Evolutionary conservation across 2,113 vertebrate genomes (phyloP).

Genomic region (Columba livia): DNA sequence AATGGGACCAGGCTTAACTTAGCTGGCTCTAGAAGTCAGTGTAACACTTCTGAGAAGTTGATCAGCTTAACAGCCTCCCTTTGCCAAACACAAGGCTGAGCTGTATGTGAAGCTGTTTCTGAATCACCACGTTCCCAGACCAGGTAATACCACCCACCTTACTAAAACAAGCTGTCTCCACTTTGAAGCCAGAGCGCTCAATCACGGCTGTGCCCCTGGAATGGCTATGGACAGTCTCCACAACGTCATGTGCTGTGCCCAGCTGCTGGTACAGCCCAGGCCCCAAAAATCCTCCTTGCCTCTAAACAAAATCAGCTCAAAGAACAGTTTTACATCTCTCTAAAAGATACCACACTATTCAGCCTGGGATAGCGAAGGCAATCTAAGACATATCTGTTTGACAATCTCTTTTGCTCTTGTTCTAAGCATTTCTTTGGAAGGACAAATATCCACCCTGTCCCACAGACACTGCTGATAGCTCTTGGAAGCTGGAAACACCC

Average conservation of each 20-base stretch:
- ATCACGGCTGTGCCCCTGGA: neutral
- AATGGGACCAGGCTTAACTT: rapidly evolving
- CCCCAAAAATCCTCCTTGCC: neutral
- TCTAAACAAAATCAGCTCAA: neutral
- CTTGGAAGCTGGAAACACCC: neutral
- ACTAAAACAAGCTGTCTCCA: neutral
- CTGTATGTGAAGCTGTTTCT: neutral
- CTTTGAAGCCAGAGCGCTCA: neutral
- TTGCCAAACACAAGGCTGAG: neutral
- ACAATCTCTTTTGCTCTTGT: neutral
- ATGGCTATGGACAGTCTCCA: neutral
- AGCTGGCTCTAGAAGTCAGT: neutral
- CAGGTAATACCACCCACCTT: neutral
- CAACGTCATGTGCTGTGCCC: neutral
- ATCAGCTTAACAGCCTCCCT: neutral
- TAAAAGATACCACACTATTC: neutral
- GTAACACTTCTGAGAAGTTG: neutral
- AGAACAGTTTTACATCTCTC: neutral
- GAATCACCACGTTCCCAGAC: neutral
- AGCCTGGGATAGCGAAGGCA: neutral
- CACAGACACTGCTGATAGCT: neutral
- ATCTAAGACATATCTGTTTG: neutral
- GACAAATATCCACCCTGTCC: neutral
- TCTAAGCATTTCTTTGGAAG: neutral
- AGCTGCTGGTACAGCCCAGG: neutral